Conservation (phyloP, 2,113 vertebrate genomes). For the Guaruba guarouba region DNA sequence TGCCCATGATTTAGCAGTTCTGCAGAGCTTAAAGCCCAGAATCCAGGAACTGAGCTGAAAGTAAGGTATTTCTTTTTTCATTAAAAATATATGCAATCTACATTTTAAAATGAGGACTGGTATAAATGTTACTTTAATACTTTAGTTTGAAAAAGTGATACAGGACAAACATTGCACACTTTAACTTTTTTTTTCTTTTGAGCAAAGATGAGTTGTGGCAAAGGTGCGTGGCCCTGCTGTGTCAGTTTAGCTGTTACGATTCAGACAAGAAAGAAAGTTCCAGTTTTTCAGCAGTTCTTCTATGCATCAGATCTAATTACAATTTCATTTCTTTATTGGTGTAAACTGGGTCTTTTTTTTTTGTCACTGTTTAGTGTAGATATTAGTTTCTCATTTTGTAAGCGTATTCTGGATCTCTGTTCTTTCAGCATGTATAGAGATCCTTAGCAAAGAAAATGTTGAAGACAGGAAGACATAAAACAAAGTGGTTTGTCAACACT, state of each 20-base stretch:
- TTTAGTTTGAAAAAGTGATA: not conserved
- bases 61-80: not conserved
- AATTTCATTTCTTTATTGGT: not conserved
- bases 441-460: not conserved
- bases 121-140: not conserved
- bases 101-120: not conserved
- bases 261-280: not conserved
- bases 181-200: not conserved
- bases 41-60: not conserved
- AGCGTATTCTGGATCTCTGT: not conserved
- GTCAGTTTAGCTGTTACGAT: not conserved
- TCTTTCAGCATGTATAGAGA: not conserved
- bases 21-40: not conserved
- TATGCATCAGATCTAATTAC: not conserved
- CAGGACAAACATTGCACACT: not conserved
- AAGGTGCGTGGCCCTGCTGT: accelerated
- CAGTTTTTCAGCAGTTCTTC: not conserved
- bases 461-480: not conserved
- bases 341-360: not conserved
- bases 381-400: not conserved
- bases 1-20: not conserved
- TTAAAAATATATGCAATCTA: not conserved
- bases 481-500: not conserved
- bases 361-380: not conserved
- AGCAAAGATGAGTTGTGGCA: not conserved